Evolutionary conservation across 2,113 vertebrate genomes (phyloP), one percentile per base, ranked within the genome.

Genomic region (Loxodonta africana): DNA sequence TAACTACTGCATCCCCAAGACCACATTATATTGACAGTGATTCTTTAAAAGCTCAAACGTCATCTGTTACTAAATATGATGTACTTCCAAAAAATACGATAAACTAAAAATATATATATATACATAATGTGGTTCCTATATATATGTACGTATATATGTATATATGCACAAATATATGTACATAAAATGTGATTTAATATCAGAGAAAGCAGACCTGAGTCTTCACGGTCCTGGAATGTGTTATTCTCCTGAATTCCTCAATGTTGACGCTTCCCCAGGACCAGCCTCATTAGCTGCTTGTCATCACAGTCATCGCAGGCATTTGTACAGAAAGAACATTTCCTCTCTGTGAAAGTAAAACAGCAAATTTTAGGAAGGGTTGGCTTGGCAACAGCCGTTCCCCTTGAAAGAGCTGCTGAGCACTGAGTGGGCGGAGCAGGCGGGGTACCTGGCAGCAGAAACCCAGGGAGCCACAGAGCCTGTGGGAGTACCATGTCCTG

Each of bases 381-480:
- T 84, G 65, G 17, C 69, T 96, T 90, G 82, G 44, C 48, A 95
- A 77, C 4, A 18, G 12, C 46, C 83, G 46, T 82, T 95, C 94
- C 95, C 92, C 44, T 44, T 41, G 83, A 9, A 93, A 88, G 95
- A 94, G 65, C 41, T 91, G 65, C 77, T 83, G 96, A 91, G 18
- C 41, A 4, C 62, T 23, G n/a, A 11, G 87, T 33, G 69, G n/a
- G 46, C 51, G n/a, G 20, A 25, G 11, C 15, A 21, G 81, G 53
- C 30, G 46, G 12, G 17, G 11, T 37, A 44, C 60, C 82, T 25
- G 46, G 33, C 51, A 57, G 69, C 33, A 41, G 85, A 33, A 33
- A 57, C 15, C 20, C 25, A 57, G 48, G 85, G n/a, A 57, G 48
- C 30, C 69, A 37, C 9, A 20, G 62, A 53, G 30, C 62, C 18